Evolutionary conservation across 2,797 vertebrate genomes (phyloP).

Genomic region (Leptoclinus maculatus): DNA sequence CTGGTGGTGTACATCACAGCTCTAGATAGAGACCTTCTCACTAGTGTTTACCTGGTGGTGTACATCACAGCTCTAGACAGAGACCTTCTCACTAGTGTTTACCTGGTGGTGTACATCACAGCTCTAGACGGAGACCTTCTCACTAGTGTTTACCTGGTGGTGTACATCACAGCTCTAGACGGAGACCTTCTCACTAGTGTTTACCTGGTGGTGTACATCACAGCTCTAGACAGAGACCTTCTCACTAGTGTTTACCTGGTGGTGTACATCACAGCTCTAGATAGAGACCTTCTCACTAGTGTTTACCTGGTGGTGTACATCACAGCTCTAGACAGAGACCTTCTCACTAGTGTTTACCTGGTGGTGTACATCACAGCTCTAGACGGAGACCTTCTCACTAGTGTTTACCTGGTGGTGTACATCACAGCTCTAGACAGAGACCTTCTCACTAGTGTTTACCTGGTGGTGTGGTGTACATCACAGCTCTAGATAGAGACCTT

Average conservation of each 20-base stretch:
- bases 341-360: too few species aligned
- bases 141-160: neutral
- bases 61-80: slow-evolving; percentile 75
- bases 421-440: neutral
- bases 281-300: too few species aligned
- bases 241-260: neutral
- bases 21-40: neutral
- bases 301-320: neutral
- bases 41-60: neutral
- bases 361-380: too few species aligned
- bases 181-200: neutral
- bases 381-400: too few species aligned
- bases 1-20: slow-evolving; percentile 75
- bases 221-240: slow-evolving; percentile 20
- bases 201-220: slow-evolving; percentile 72
- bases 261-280: slow-evolving; percentile 75
- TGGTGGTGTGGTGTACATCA: slow-evolving; percentile 77
- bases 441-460: neutral
- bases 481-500: slow-evolving; percentile 20
- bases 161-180: slow-evolving; percentile 74
- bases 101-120: slow-evolving; percentile 74
- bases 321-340: too few species aligned
- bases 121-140: neutral
- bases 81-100: neutral
- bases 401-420: too few species aligned